These are phyloP conservation scores for Lasioglossum calceatum DNA, from an alignment of 2,888 invertebrate genomes.

Conservation along the genomic window DNA sequence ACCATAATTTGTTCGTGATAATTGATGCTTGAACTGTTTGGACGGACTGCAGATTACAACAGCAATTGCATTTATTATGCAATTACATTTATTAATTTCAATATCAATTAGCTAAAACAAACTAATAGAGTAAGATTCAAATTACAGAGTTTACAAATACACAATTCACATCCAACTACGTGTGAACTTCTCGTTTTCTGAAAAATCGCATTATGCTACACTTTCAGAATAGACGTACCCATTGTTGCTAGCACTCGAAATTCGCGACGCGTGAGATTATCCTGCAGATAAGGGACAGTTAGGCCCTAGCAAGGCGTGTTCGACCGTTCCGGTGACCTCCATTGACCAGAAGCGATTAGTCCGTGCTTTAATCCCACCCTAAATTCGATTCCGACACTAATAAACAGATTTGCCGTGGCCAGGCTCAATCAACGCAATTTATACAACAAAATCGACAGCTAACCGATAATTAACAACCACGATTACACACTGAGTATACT, in stretches of 20 bases:
- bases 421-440: conserved; percentile 64
- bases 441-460: conserved; percentile 68
- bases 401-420: conserved; percentile 49
- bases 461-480: conserved; percentile 67
- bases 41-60: background rate
- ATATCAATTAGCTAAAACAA: background rate
- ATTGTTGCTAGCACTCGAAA: background rate
- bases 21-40: background rate
- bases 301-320: background rate
- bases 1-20: background rate
- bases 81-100: background rate
- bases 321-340: background rate
- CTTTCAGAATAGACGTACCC: background rate
- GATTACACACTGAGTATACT: conserved; percentile 61
- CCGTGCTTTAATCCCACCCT: conserved; percentile 31
- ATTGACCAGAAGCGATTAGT: conserved; percentile 18
- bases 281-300: background rate
- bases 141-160: background rate
- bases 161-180: background rate
- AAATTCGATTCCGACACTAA: conserved; percentile 31
- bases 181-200: background rate
- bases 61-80: background rate
- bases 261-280: background rate
- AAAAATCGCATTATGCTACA: background rate
- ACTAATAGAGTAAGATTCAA: background rate